Evolutionary conservation across 2,888 invertebrate genomes (phyloP), one percentile per base, ranked within the genome.

Genomic region (Argyra leucocephala): DNA sequence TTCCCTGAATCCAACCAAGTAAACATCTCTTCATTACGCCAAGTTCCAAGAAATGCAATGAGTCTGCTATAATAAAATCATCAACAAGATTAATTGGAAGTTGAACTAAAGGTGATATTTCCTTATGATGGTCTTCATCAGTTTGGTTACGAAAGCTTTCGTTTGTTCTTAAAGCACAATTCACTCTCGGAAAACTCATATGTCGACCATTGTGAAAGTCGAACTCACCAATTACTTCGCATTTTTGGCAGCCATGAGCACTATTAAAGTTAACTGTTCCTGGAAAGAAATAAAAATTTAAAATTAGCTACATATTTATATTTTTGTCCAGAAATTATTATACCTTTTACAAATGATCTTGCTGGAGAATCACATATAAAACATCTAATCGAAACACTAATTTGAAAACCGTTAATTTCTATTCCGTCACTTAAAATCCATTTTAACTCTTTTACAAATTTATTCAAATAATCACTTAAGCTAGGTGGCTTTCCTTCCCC

Each of bases 51-150:
- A 70, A 60, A 66, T 72, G 70, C 18, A 72, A 63, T 3, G 69
- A 69, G 64, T 72, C 71, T 15, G 66, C 70, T 12, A 71, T 67
- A 22, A 69, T 66, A 65, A 72, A 69, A 65, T 69, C 71, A 62
- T 69, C 58, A 9, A 72, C 61, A 69, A 71, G 70, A 65, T 72
- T 61, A 22, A 72, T 67, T 23, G 69, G 67, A 10, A 73, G 61
- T 48, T 67, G 64, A 65, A 58, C 12, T 58, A 61, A 63, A 12
- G 63, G 58, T 26, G 58, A 26, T 5, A 18, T n/a, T 15, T 58
- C 24, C 58, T 63, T 63, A 21, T 63, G 64, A 23, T 66, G 61
- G 22, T 61, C 36, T 21, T 21, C 22, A 22, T 36, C 61, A 21
- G 21, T n/a, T 21, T 15, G 6, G 2, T 12, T 36, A 21, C 61